Base-by-base conservation (phyloP, 1,140 invertebrate genomes). In the Bombus pyrosoma region DNA sequence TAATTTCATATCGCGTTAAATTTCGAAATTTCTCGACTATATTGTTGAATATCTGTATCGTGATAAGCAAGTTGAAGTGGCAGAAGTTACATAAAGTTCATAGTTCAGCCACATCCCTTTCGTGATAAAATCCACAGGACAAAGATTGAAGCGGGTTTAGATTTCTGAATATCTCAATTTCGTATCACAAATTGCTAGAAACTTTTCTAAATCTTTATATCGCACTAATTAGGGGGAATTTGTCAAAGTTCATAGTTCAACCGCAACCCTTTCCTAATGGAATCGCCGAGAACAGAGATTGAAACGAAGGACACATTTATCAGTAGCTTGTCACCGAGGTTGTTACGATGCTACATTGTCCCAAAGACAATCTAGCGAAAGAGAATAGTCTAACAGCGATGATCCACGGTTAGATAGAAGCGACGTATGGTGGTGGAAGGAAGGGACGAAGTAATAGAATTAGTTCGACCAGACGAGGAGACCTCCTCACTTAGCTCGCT, bases 391-490 rank as follows among this genome's bases (percentile, higher is more conserved):
- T 86, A 73, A 85, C 77, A 86, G 43, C 87, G 68, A 89, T 53
- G 66, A 89, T 86, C 77, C 87, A 59, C 83, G 73, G 53, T 62
- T 69, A 78, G 74, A 86, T 66, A 77, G 47, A 69, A 81, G 69
- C 66, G 87, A 68, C 68, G 77, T 37, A 74, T 83, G 62, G 64
- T 81, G 77, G 53, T 88, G 76, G 89, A 86, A 88, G 81, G 74
- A 78, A 86, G 80, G 75, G 72, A 90, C 78, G 77, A 71, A 87
- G 85, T 91, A 91, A 91, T 91, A 91, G 90, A 91, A 91, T 91
- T 91, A 90, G 89, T 90, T 90, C 87, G 89, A 85, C 89, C 90
- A 90, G 89, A 91, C 89, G 84, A 90, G 74, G 81, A 90, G 89
- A 81, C 90, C 84, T 91, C 76, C 87, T 90, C 84, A 81, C 89